These are phyloP conservation scores for Imbricaverruca yamaguchii DNA, from an alignment of 2,888 invertebrate species.

Conservation along the genomic window DNA sequence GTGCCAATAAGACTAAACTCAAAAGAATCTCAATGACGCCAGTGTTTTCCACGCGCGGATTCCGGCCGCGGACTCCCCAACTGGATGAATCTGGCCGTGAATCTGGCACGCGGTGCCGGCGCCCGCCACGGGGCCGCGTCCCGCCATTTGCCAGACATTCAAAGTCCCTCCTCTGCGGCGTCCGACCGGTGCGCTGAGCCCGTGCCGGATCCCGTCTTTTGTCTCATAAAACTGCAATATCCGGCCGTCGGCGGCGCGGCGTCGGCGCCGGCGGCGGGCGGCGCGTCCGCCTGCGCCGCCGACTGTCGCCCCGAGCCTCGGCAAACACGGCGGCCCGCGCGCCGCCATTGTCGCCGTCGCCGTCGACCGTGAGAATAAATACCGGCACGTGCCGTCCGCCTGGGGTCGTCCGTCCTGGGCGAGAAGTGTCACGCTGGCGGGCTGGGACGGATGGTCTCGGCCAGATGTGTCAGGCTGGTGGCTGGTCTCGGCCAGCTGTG, in stretches of 20 bases:
- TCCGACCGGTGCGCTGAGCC: background rate
- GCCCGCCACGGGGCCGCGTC: no score
- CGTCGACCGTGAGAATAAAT: background rate
- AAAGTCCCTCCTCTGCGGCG: background rate
- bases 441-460: no score
- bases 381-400: background rate
- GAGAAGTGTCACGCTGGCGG: no score
- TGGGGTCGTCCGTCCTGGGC: no score
- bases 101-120: no score
- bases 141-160: background rate
- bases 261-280: background rate
- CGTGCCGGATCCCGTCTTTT: conserved; percentile 8
- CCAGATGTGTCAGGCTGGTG: background rate
- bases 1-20: no score
- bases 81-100: no score
- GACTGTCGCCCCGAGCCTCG: background rate
- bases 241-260: background rate
- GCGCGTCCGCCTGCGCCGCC: background rate
- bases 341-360: background rate
- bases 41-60: no score
- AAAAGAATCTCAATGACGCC: no score
- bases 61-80: no score
- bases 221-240: conserved; percentile 20
- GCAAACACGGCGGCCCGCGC: background rate
- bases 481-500: background rate